These are phyloP conservation scores for Hippocampus guttulatus DNA, from an alignment of 2,113 vertebrate species.

Conservation along the genomic window DNA sequence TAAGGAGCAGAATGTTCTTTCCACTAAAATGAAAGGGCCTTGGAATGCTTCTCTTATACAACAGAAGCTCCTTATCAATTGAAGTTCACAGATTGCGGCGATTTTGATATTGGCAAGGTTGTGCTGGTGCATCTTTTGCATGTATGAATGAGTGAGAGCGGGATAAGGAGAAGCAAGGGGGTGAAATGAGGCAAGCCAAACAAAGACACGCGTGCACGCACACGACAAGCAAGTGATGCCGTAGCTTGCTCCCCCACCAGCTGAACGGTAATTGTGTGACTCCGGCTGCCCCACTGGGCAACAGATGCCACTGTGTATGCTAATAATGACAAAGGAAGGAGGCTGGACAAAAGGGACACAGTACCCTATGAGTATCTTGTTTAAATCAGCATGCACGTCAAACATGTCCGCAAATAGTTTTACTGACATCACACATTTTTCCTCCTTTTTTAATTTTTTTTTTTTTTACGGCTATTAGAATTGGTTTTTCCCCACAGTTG, in stretches of 20 bases:
- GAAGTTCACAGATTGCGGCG: background rate
- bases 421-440: too few relatives aligned
- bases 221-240: conserved; percentile 16
- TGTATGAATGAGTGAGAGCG: conserved; percentile 17
- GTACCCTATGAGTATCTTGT: background rate
- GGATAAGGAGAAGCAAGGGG: background rate
- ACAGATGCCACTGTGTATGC: conserved; percentile 62
- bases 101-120: background rate
- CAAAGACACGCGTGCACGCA: conserved; percentile 14
- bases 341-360: conserved; percentile 30
- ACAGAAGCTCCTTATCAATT: background rate
- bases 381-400: too few relatives aligned
- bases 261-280: conserved; percentile 53
- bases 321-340: conserved; percentile 43
- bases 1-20: background rate
- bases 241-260: conserved; percentile 30
- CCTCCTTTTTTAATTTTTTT: too few relatives aligned
- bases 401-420: too few relatives aligned
- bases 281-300: conserved; percentile 64
- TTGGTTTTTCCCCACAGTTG: too few relatives aligned
- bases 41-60: background rate
- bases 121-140: conserved; percentile 8
- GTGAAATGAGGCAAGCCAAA: conserved; percentile 26
- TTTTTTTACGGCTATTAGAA: too few relatives aligned
- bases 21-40: background rate